phyloP scores from a whole-genome alignment of 1,140 invertebrate species.

The Holcopasites calliopsidis region DNA sequence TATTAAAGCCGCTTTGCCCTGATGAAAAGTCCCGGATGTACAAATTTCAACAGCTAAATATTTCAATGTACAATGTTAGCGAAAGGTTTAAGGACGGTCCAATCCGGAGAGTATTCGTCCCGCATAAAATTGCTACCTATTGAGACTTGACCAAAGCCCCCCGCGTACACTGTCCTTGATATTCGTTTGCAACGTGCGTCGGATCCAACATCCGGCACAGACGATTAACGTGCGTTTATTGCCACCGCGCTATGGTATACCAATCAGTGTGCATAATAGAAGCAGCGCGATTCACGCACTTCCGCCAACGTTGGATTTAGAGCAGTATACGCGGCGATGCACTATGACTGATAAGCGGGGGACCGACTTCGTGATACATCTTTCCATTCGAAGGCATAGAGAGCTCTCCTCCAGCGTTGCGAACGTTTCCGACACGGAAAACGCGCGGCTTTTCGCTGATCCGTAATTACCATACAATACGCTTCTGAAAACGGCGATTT shows the following conservation, averaged over 20 bases:
- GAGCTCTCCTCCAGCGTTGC: not conserved
- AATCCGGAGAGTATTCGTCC: too few relatives aligned
- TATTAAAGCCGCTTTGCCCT: not conserved
- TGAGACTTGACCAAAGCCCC: constrained; percentile 18
- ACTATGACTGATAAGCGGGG: constrained; percentile 41
- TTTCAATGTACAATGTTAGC: too few relatives aligned
- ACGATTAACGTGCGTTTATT: constrained; percentile 54
- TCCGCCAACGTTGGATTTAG: constrained; percentile 61
- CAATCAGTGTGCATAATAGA: constrained; percentile 57
- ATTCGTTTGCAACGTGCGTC: constrained; percentile 46
- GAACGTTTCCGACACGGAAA: constrained; percentile 6
- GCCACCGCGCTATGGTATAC: constrained; percentile 47
- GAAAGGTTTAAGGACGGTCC: too few relatives aligned
- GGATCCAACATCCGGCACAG: constrained; percentile 55
- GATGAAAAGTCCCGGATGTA: not conserved
- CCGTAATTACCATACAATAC: constrained; percentile 37
- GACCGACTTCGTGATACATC: constrained; percentile 17
- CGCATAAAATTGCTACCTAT: constrained; percentile 1
- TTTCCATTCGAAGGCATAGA: constrained; percentile 29
- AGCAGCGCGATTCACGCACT: constrained; percentile 59
- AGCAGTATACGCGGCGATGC: constrained; percentile 45
- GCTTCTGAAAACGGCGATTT: not conserved
- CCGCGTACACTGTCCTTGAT: constrained; percentile 48
- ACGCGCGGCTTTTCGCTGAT: constrained; percentile 10
- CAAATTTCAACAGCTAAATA: not conserved